Evolutionary conservation across 2,113 vertebrate species (phyloP).

Genomic region (Phaethon lepturus): DNA sequence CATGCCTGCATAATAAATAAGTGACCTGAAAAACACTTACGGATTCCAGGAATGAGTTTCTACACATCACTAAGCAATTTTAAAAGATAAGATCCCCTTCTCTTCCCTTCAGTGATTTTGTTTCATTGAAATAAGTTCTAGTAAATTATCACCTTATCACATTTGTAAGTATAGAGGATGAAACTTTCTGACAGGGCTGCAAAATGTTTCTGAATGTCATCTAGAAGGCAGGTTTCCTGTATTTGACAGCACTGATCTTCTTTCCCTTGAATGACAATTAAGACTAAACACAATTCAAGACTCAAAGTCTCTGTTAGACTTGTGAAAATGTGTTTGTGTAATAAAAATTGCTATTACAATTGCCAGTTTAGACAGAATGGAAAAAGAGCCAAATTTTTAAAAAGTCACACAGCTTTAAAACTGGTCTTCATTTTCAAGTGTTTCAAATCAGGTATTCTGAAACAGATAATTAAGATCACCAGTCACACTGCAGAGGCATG

Average conservation of each 20-base stretch:
- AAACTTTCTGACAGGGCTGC: background rate
- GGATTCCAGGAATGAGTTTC: background rate
- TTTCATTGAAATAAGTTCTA: background rate
- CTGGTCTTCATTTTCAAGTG: background rate
- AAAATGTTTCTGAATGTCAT: background rate
- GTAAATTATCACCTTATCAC: background rate
- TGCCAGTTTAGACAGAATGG: background rate
- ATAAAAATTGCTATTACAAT: background rate
- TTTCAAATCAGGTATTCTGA: background rate
- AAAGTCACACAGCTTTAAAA: background rate
- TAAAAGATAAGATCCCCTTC: background rate
- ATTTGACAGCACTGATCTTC: background rate
- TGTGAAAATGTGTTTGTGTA: background rate
- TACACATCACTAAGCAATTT: background rate
- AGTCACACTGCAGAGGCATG: background rate
- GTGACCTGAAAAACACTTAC: background rate
- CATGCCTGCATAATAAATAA: constrained; percentile 75
- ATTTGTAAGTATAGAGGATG: background rate
- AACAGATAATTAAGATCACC: background rate
- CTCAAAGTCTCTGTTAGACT: background rate
- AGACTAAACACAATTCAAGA: background rate
- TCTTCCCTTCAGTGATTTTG: background rate
- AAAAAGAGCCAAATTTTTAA: background rate
- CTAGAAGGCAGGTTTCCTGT: background rate
- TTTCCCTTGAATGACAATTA: background rate